These are phyloP conservation scores for Cryptotis parvus DNA, from an alignment of 2,113 vertebrate genomes.

Conservation along the genomic window DNA sequence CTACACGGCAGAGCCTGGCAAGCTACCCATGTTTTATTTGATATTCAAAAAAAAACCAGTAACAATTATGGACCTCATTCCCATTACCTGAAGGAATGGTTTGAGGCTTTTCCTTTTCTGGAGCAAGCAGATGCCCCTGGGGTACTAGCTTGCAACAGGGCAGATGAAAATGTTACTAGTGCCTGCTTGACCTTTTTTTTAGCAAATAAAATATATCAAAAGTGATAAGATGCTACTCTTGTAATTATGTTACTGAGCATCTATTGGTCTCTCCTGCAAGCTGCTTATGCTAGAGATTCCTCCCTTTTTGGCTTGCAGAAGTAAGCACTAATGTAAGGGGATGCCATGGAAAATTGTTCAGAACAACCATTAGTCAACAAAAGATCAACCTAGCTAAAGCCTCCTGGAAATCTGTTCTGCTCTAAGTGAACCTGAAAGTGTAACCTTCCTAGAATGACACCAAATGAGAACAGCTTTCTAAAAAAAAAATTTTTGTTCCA, in stretches of 20 bases:
- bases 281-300: not conserved
- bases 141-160: no score
- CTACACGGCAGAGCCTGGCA: no score
- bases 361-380: not conserved
- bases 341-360: not conserved
- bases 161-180: no score
- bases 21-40: no score
- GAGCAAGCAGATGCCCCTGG: no score
- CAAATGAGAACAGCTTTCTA: no score
- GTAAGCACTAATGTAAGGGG: accelerated
- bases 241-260: not conserved
- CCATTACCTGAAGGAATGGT: no score
- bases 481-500: no score
- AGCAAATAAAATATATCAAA: not conserved
- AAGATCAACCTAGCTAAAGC: not conserved
- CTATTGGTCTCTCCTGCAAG: not conserved
- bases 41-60: no score
- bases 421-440: not conserved
- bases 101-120: no score
- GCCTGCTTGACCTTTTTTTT: no score
- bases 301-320: not conserved
- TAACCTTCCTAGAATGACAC: not conserved
- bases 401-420: not conserved
- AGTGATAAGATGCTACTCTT: not conserved
- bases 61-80: no score